Conservation (phyloP, 2,888 invertebrate genomes). For the Eupithecia pulchellata region DNA sequence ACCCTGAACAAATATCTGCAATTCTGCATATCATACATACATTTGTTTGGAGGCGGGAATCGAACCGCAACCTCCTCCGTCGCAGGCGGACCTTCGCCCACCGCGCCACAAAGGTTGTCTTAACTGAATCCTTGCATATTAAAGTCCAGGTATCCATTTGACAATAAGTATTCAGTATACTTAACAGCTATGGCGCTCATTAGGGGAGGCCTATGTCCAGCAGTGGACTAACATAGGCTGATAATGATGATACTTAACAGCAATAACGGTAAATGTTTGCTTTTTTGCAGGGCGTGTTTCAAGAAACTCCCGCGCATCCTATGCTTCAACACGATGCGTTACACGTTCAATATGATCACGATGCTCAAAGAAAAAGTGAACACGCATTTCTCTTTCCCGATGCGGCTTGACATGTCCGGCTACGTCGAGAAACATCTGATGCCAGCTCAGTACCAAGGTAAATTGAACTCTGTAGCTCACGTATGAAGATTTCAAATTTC, state of each 20-base stretch:
- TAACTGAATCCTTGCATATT: too few species aligned
- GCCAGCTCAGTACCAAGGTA: constrained; percentile 94
- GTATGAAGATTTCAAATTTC: too few species aligned
- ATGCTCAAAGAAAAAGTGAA: constrained; percentile 99
- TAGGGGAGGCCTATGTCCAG: background rate
- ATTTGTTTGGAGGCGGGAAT: too few species aligned
- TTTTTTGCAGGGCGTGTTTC: constrained; percentile 91
- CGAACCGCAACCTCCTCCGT: too few species aligned
- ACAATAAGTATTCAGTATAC: too few species aligned
- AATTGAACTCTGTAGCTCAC: constrained; percentile 28
- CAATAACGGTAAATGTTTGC: background rate
- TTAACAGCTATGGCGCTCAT: too few species aligned
- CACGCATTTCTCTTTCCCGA: constrained; percentile 98
- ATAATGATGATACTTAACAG: too few species aligned
- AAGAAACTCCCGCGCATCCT: constrained; percentile 96
- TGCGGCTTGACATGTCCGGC: constrained; percentile 96
- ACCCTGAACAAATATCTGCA: too few species aligned
- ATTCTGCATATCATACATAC: too few species aligned
- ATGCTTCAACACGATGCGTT: constrained; percentile 98
- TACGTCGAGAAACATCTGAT: constrained; percentile 97
- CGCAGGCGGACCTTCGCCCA: too few species aligned
- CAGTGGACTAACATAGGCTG: background rate
- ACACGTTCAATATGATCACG: constrained; percentile 98
- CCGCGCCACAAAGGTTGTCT: too few species aligned
- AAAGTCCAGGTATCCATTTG: too few species aligned